Conservation (phyloP, 2,888 invertebrate species). For the Apodemia mormo region DNA sequence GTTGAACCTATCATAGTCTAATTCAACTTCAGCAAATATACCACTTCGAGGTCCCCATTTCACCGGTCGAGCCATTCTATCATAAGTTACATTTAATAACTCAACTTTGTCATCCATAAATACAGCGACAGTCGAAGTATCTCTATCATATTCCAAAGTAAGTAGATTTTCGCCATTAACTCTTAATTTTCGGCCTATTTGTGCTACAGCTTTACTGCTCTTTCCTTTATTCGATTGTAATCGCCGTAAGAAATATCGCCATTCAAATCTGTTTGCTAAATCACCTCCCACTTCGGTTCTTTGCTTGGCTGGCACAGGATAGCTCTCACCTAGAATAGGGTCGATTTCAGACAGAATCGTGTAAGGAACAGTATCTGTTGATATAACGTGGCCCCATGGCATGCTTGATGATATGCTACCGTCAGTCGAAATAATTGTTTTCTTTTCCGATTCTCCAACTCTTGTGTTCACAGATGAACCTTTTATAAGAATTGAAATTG, state of each 20-base stretch:
- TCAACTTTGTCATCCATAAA: constrained; percentile 94
- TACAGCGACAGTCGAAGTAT: constrained; percentile 91
- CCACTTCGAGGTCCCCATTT: constrained; percentile 93
- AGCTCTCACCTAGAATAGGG: constrained; percentile 93
- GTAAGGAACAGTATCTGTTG: constrained; percentile 95
- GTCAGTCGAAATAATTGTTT: constrained; percentile 89
- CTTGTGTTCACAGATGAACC: constrained; percentile 92
- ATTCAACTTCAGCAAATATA: constrained; percentile 93
- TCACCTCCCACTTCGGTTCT: constrained; percentile 94
- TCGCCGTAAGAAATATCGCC: constrained; percentile 95
- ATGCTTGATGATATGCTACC: constrained; percentile 90
- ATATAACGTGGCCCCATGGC: constrained; percentile 93
- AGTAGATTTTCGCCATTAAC: constrained; percentile 96
- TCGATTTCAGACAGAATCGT: constrained; percentile 94
- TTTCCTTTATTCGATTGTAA: constrained; percentile 84
- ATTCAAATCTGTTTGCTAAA: constrained; percentile 95
- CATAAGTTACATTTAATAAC: constrained; percentile 92
- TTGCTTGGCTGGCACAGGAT: constrained; percentile 95
- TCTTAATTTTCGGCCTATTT: constrained; percentile 91
- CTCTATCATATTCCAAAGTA: constrained; percentile 94
- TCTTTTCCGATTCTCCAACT: constrained; percentile 90
- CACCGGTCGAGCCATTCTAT: constrained; percentile 90
- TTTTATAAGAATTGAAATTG: constrained; percentile 92
- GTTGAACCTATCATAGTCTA: constrained; percentile 96
- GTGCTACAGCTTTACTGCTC: constrained; percentile 86